Percentiles rank a stretch among this genome's conserved stretches.
phyloP scores from a whole-genome alignment of 23 tunicate genomes.

The Ciona savignyi region DNA sequence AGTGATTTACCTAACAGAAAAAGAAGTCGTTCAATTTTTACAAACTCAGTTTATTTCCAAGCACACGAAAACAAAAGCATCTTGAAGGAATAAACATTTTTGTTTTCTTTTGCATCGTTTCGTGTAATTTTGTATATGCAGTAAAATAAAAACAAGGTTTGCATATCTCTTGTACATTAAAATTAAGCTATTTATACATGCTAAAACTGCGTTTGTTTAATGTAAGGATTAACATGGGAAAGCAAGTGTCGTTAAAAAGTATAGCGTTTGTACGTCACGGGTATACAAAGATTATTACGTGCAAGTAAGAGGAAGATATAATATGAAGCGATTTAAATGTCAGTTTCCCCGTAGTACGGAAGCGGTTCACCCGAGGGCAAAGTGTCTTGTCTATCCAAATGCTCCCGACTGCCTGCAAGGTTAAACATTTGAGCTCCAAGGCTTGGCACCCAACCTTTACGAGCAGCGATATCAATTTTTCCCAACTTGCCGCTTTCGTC shows the following conservation, averaged over 20 bases:
- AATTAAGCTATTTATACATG: too few relatives aligned
- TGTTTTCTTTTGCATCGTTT: too few relatives aligned
- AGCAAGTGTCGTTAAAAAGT: too few relatives aligned
- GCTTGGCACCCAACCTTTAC: slow-evolving; percentile 93
- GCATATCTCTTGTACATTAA: too few relatives aligned
- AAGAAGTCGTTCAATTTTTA: slow-evolving; percentile 35
- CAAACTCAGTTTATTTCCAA: slow-evolving; percentile 36
- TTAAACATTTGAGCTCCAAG: slow-evolving; percentile 88
- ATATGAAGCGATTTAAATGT: slow-evolving; percentile 5
- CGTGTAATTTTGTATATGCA: not conserved
- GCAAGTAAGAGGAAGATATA: too few relatives aligned
- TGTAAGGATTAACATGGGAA: too few relatives aligned
- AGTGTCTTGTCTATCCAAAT: slow-evolving; percentile 6
- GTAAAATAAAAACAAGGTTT: too few relatives aligned
- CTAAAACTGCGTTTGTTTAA: too few relatives aligned
- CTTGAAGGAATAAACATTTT: too few relatives aligned
- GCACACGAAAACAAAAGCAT: not conserved
- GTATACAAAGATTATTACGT: too few relatives aligned
- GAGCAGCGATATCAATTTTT: slow-evolving; percentile 45
- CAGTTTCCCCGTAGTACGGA: slow-evolving; percentile 16
- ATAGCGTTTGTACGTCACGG: too few relatives aligned
- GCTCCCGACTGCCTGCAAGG: slow-evolving; percentile 7
- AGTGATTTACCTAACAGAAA: slow-evolving; percentile 25
- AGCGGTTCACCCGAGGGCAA: slow-evolving; percentile 3
- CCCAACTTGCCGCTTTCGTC: slow-evolving; percentile 8